phyloP scores from a whole-genome alignment of 2,888 invertebrate species.

The Sabatieria punctata region DNA sequence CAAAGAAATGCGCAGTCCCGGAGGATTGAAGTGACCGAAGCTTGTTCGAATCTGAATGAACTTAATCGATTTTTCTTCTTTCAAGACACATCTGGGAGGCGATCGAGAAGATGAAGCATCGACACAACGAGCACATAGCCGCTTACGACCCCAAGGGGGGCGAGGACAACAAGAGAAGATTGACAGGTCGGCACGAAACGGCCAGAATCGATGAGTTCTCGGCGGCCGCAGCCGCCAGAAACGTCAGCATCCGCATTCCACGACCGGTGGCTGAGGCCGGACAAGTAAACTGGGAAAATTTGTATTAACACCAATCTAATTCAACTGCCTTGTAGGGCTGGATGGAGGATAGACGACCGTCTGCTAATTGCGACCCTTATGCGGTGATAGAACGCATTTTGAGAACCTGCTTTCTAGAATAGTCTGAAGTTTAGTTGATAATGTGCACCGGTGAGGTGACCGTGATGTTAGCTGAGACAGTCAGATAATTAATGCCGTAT shows the following conservation, averaged over 20 bases:
- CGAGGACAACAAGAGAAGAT: conserved; percentile 2
- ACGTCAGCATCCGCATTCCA: conserved; percentile 6
- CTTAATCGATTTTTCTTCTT: too few species aligned
- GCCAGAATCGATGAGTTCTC: conserved; percentile 2
- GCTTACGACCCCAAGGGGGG: conserved; percentile 8
- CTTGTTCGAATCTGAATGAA: neutral
- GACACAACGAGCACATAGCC: conserved; percentile 3
- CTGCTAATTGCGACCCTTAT: conserved; percentile 83
- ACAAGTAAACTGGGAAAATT: conserved; percentile 1
- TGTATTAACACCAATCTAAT: too few species aligned
- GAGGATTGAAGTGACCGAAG: conserved; percentile 41
- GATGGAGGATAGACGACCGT: conserved; percentile 78
- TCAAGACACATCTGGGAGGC: conserved; percentile 5
- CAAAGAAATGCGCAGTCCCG: conserved; percentile 67
- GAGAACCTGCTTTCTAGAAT: conserved; percentile 2
- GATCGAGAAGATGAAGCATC: conserved; percentile 1
- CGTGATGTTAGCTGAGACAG: too few species aligned
- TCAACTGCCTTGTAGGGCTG: conserved; percentile 46
- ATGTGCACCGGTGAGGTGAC: too few species aligned
- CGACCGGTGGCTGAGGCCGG: neutral
- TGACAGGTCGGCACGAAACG: conserved; percentile 7
- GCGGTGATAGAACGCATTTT: conserved; percentile 48
- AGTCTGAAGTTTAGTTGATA: too few species aligned
- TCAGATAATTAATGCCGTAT: too few species aligned
- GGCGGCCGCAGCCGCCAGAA: conserved; percentile 1